Percentiles rank a stretch among this genome's conserved stretches.
Conservation (phyloP, 2,113 vertebrate species). For the Aphelocoma coerulescens region DNA sequence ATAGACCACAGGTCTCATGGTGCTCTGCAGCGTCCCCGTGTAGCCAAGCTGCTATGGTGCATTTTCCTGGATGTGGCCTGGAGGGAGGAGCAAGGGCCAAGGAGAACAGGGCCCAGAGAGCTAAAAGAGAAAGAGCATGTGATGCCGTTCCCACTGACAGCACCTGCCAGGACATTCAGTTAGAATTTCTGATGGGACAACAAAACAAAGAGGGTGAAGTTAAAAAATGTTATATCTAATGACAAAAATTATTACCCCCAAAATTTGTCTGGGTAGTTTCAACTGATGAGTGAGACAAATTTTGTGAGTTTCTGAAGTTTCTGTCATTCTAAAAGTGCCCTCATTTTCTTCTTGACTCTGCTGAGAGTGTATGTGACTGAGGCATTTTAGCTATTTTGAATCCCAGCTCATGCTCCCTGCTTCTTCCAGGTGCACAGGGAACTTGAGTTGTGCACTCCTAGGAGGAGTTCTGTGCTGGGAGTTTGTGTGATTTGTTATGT, state of each 20-base stretch:
- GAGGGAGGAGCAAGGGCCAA: neutral
- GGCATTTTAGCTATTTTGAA: neutral
- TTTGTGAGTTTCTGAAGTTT: neutral
- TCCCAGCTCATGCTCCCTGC: neutral
- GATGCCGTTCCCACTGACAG: neutral
- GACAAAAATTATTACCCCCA: neutral
- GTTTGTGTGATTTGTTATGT: neutral
- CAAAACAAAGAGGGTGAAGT: neutral
- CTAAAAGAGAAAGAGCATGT: neutral
- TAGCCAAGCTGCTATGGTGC: neutral
- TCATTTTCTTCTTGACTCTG: constrained; percentile 3
- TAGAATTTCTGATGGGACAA: neutral
- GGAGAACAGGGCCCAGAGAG: neutral
- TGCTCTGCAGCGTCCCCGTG: neutral
- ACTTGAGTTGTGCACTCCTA: neutral
- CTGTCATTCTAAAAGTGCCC: neutral
- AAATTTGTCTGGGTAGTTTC: neutral
- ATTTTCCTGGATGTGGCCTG: neutral
- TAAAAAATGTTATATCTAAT: neutral
- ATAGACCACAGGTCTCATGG: neutral
- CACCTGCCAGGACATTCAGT: neutral
- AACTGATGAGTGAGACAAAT: neutral
- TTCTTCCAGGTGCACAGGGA: neutral
- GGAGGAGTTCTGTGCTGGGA: neutral
- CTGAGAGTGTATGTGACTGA: neutral